Percentiles rank a stretch among this genome's conserved stretches.
These are phyloP conservation scores for Matsumyia berberina DNA, from an alignment of 2,888 invertebrate genomes.

Conservation along the genomic window DNA sequence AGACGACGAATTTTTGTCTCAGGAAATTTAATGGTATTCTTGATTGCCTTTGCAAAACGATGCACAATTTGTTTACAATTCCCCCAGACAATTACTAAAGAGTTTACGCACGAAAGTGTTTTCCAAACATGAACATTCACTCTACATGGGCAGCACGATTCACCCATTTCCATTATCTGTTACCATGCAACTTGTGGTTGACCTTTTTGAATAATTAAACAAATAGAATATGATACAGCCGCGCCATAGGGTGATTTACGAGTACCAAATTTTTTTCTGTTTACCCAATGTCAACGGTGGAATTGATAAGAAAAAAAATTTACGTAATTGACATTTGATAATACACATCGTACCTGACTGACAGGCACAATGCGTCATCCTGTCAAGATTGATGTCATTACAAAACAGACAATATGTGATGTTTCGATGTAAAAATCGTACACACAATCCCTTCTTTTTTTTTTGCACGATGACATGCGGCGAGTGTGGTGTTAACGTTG, in stretches of 20 bases:
- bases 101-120: too few species aligned
- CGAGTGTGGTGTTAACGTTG: neutral
- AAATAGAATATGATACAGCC: conserved; percentile 10
- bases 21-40: neutral
- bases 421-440: too few species aligned
- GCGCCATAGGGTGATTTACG: conserved; percentile 1
- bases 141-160: neutral
- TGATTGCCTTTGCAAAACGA: neutral
- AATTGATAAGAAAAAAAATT: conserved; percentile 18
- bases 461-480: neutral
- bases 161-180: conserved; percentile 16
- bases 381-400: too few species aligned
- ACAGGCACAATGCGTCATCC: neutral
- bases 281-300: neutral
- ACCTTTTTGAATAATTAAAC: conserved; percentile 26
- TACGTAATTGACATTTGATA: neutral
- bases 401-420: too few species aligned
- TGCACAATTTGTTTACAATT: too few species aligned
- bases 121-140: neutral
- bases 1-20: neutral
- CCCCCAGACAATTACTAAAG: too few species aligned
- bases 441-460: conserved; percentile 11
- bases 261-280: neutral
- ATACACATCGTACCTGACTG: neutral
- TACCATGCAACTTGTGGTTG: conserved; percentile 14